Evolutionary conservation across 2,888 invertebrate species (phyloP), one percentile per base, ranked within the genome.

Genomic region (Thumatha senex): DNA sequence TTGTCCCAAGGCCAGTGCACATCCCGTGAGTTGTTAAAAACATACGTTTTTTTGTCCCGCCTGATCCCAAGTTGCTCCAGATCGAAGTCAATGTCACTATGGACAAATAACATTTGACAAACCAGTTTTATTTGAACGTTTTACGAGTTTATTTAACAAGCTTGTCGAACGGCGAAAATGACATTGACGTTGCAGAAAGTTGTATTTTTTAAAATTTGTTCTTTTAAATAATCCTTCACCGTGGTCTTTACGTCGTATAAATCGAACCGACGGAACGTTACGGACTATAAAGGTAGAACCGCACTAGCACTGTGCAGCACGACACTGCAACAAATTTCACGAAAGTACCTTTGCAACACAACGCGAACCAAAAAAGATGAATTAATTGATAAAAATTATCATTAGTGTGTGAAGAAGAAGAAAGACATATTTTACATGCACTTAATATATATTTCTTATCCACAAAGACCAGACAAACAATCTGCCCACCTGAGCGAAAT

Each of bases 1-100:
- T 70, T 67, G 60, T 61, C 60, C 64, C 61, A 58, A 69, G 74
- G 73, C 70, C 67, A 68, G 48, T 65, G 58, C 61, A 68, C 67
- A 69, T 71, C 71, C 71, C 67, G 62, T 48, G 44, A 56, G 55
- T 61, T 60, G 54, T 58, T 63, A 56, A 44, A 29, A 60, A 54
- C 54, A 61, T 53, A 53, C 46, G 54, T 61, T 60, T 63, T 62
- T n/a, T 64, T 58, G 46, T 62, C 48, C 48, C 45, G 47, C 43
- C 51, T 48, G 44, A 43, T 40, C 7, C 39, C 42, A 36, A 49
- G 63, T 47, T 35, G 49, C 13, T 5, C 11, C 34, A 36, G 3
- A 13, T 34, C 14, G n/a, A 36, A 40, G 41, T 44, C 36, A 51
- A 46, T 31, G 42, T 34, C 14, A 35, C 30, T 33, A 35, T 15